Conservation (phyloP, 2,797 vertebrate genomes). For the Antennarius maculatus region DNA sequence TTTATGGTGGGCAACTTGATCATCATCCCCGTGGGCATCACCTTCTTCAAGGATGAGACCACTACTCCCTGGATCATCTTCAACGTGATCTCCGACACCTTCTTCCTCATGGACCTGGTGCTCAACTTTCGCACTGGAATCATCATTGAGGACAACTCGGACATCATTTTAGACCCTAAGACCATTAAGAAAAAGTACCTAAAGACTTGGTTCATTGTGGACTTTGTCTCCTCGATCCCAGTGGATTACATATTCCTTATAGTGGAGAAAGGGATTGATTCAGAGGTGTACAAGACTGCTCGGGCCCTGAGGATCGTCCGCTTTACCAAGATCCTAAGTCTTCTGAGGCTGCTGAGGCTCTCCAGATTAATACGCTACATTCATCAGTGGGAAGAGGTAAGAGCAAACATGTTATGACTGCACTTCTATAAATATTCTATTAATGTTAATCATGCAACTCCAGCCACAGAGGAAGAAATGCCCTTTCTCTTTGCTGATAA, state of each 20-base stretch:
- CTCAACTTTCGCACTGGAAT: conserved; percentile 99
- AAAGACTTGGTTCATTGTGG: conserved; percentile 97
- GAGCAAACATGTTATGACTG: conserved; percentile 29
- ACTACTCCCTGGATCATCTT: conserved; percentile 98
- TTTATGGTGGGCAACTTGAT: conserved; percentile 99
- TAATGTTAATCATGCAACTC: conserved; percentile 26
- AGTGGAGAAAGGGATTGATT: conserved; percentile 97
- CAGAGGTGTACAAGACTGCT: conserved; percentile 96
- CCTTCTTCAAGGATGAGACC: conserved; percentile 99
- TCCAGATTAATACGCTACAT: conserved; percentile 96
- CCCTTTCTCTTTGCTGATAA: conserved; percentile 33
- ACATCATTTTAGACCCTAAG: conserved; percentile 97
- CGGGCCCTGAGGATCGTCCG: conserved; percentile 94
- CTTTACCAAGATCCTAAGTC: conserved; percentile 96
- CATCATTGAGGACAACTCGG: conserved; percentile 97
- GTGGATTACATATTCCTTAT: conserved; percentile 99
- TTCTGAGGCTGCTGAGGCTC: conserved; percentile 90
- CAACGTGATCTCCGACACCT: conserved; percentile 97
- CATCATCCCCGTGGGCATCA: conserved; percentile 98
- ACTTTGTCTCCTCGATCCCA: conserved; percentile 97
- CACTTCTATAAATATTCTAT: conserved; percentile 30
- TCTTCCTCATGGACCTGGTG: conserved; percentile 98
- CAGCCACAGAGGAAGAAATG: conserved; percentile 27
- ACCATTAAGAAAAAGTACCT: conserved; percentile 96
- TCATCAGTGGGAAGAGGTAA: conserved; percentile 98